These are phyloP conservation scores for Melospiza georgiana DNA, from an alignment of 2,113 vertebrate genomes.

Conservation along the genomic window DNA sequence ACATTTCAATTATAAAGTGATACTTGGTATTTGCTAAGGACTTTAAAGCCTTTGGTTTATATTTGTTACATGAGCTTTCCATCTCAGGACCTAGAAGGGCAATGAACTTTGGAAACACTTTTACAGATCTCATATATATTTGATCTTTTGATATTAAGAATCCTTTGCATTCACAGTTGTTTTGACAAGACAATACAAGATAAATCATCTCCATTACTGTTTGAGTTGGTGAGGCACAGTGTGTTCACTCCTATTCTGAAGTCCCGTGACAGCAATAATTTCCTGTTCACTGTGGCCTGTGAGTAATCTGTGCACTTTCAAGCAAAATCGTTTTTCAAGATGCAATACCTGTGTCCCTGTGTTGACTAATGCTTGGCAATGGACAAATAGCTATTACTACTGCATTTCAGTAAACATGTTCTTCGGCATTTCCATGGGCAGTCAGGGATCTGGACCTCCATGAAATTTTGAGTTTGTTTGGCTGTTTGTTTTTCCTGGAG, in stretches of 20 bases:
- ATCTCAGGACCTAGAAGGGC: background rate
- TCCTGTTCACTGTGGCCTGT: conserved; percentile 1
- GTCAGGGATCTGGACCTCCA: background rate
- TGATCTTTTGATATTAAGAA: conserved; percentile 21
- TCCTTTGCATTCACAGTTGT: background rate
- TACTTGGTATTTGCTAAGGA: conserved; percentile 5
- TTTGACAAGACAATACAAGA: conserved; percentile 10
- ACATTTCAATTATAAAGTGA: background rate
- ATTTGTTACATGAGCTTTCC: conserved; percentile 28
- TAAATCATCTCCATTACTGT: conserved; percentile 8
- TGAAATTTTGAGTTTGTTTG: background rate
- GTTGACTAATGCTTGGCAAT: background rate
- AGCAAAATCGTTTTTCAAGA: background rate
- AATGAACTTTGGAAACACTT: conserved; percentile 29
- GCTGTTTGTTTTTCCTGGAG: background rate
- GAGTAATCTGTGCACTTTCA: background rate
- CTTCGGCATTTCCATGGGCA: background rate
- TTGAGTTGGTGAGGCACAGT: background rate
- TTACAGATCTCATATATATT: background rate
- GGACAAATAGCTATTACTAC: background rate
- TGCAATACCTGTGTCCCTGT: background rate
- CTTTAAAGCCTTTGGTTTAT: conserved; percentile 24
- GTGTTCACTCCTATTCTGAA: background rate
- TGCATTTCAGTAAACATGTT: background rate
- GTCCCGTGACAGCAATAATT: background rate